These are phyloP conservation scores for Pomacea maculata DNA, from an alignment of 1,140 invertebrate genomes.

Conservation along the genomic window DNA sequence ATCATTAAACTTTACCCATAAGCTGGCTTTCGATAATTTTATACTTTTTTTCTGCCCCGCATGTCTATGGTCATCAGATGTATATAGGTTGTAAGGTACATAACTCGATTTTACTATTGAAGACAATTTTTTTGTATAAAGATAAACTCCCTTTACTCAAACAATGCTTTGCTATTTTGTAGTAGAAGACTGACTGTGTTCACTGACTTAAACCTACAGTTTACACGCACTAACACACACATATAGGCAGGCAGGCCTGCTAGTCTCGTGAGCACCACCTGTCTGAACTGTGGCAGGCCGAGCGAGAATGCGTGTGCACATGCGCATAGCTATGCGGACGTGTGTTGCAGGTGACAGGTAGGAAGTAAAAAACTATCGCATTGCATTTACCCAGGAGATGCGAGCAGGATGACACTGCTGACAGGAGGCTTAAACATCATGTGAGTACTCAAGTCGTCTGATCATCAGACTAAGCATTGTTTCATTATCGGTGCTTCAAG, in stretches of 20 bases:
- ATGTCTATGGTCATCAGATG: too few relatives aligned
- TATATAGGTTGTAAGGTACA: too few relatives aligned
- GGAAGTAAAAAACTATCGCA: too few relatives aligned
- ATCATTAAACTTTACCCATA: too few relatives aligned
- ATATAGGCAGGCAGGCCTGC: background rate
- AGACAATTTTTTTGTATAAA: too few relatives aligned
- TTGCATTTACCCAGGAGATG: background rate
- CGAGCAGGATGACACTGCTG: background rate
- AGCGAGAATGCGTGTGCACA: background rate
- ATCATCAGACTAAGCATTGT: too few relatives aligned
- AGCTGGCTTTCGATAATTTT: too few relatives aligned
- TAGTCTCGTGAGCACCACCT: background rate
- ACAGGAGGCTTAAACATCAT: background rate
- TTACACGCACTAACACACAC: constrained; percentile 2
- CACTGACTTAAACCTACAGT: background rate
- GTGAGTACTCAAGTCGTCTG: too few relatives aligned
- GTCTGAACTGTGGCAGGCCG: background rate
- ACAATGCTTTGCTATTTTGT: background rate
- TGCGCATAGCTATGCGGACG: background rate
- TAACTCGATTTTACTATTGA: too few relatives aligned
- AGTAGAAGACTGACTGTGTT: background rate
- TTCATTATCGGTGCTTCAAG: too few relatives aligned
- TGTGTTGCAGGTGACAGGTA: background rate
- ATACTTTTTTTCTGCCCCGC: too few relatives aligned
- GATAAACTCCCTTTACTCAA: background rate